Evolutionary conservation across 2,797 vertebrate species (phyloP).

Genomic region (Lates japonicus): DNA sequence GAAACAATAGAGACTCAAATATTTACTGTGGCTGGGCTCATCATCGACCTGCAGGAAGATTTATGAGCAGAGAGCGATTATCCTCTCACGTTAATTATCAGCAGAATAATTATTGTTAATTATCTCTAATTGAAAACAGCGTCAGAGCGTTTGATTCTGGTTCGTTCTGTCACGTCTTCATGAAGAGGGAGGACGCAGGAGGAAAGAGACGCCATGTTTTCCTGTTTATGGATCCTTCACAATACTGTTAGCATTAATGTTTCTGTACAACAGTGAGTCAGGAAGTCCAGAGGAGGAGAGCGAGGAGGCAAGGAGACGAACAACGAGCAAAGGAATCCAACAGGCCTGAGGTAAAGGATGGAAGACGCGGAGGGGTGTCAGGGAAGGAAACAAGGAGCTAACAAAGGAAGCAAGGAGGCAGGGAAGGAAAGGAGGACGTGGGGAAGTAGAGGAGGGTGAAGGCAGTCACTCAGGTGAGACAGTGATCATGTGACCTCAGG

Average conservation of each 20-base stretch:
- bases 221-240: not conserved
- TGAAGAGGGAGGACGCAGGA: no score
- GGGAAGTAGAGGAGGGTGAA: not conserved
- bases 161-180: no score
- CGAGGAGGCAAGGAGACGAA: not conserved
- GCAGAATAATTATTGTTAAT: not conserved
- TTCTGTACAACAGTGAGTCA: not conserved
- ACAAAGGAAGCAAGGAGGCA: not conserved
- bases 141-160: no score
- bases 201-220: not conserved
- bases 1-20: conserved; percentile 82
- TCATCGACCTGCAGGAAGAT: conserved; percentile 53
- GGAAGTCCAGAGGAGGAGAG: not conserved
- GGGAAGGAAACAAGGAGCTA: not conserved
- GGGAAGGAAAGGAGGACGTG: not conserved
- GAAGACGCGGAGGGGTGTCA: not conserved
- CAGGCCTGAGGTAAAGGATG: no score
- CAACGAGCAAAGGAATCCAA: no score
- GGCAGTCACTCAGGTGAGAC: no score
- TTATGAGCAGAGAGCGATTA: conserved; percentile 22
- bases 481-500: no score
- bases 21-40: conserved; percentile 66
- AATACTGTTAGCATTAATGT: not conserved
- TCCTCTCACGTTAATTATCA: not conserved
- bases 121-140: not conserved